Percentiles rank a stretch among this genome's conserved stretches.
These are phyloP conservation scores for Zoanthus gigantus DNA, from an alignment of 92 coral and sea anemone species.

Conservation along the genomic window DNA sequence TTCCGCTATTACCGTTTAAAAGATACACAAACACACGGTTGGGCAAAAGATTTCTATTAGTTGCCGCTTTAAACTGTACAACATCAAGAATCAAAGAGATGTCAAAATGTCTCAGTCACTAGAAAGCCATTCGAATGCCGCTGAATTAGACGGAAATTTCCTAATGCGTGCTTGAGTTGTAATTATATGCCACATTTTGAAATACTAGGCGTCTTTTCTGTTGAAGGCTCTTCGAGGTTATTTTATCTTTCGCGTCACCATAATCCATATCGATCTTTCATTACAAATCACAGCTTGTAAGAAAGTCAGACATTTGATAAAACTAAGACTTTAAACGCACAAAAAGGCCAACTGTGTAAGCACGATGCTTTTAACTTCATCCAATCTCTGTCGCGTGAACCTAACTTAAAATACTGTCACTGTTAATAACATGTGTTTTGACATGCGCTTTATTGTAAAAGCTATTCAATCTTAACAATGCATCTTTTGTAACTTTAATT, in stretches of 20 bases:
- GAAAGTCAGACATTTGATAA: slow-evolving; percentile 56
- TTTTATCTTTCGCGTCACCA: background rate
- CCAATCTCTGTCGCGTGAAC: slow-evolving; percentile 72
- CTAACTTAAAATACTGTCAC: slow-evolving; percentile 75
- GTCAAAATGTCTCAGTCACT: slow-evolving; percentile 7
- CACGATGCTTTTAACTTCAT: slow-evolving; percentile 73
- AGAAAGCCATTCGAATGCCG: background rate
- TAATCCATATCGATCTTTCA: background rate
- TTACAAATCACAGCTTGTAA: slow-evolving; percentile 53
- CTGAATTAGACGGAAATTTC: slow-evolving; percentile 23
- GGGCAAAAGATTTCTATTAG: slow-evolving; percentile 81
- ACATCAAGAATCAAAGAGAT: slow-evolving; percentile 10
- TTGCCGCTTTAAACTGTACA: slow-evolving; percentile 46
- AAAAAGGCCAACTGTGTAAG: slow-evolving; percentile 83
- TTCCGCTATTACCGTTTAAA: slow-evolving; percentile 95
- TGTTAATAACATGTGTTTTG: slow-evolving; percentile 95
- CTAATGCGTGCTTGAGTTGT: slow-evolving; percentile 50
- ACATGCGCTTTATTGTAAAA: slow-evolving; percentile 95
- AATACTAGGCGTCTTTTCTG: slow-evolving; percentile 48
- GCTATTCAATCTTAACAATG: slow-evolving; percentile 86
- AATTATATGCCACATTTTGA: slow-evolving; percentile 39
- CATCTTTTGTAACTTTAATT: slow-evolving; percentile 84
- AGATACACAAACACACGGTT: slow-evolving; percentile 88
- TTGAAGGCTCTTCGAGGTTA: slow-evolving; percentile 19
- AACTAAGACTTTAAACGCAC: slow-evolving; percentile 48